Base-by-base conservation (phyloP, 2,113 vertebrate genomes). In the Oryzias celebensis region DNA sequence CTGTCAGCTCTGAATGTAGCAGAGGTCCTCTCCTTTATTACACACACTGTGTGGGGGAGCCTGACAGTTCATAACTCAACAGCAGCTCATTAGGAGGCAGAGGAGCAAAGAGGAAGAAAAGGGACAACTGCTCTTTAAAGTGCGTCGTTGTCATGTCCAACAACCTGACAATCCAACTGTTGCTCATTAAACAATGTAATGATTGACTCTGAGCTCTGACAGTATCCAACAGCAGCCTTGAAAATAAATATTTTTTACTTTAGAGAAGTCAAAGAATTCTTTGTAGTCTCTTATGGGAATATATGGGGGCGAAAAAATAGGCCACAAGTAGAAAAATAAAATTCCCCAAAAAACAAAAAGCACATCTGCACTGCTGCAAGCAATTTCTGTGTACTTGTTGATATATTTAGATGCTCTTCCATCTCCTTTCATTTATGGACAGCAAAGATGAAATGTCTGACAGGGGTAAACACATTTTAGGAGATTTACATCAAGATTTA, bases 51-150 rank as follows among this genome's bases (percentile, higher is more conserved):
- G 62, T 71, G 4, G 16, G 54, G 17, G 53, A 65, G 44, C 14
- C 48, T 71, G 65, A 73, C 75, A 79, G 71, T 45, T 75, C 73
- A 78, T 78, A 86, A 80, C 77, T 87, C 81, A 81, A 68, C 73
- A 73, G 56, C 17, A 56, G 51, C 52, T 75, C 50, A 80, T 87
- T 76, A 85, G 62, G 63, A 76, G 14, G 0, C 63, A 55, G 23
- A 48, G 45, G 5, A 49, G 52, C 45, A 23, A 53, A 66, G 63
- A 44, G 23, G 60, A 17, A 52, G 36, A 36, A 13, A 31, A 52
- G 64, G 1, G 36, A 3, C 17, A 54, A 58, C 24, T 50, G 44
- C 63, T 65, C 55, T 36, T 65, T 23, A 15, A 4, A 1, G 23
- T 49, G 46, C 46, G 54, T 45, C 36, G 58, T 12, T 36, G 36